Conservation (phyloP, 2,888 invertebrate genomes). For the Incurvaria masculella region DNA sequence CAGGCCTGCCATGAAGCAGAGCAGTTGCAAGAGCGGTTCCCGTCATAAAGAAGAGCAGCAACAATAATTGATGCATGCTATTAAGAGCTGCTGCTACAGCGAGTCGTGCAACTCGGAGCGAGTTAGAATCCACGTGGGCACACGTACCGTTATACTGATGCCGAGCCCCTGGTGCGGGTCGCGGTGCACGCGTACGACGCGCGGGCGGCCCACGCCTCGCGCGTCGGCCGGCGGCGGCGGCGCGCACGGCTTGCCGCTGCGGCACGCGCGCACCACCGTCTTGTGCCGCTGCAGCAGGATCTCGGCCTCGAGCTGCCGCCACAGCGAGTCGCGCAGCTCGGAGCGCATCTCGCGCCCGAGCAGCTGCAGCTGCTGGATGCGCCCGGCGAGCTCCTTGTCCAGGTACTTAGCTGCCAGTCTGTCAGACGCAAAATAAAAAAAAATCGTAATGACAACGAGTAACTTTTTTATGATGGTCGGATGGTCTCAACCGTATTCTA, state of each 20-base stretch:
- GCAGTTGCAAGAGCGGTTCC: too few relatives aligned
- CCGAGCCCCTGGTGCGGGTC: constrained; percentile 78
- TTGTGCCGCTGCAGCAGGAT: constrained; percentile 83
- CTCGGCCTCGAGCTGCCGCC: constrained; percentile 79
- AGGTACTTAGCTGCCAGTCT: constrained; percentile 81
- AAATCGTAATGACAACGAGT: too few relatives aligned
- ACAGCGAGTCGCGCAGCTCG: constrained; percentile 71
- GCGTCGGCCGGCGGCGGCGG: constrained; percentile 22
- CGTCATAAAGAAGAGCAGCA: too few relatives aligned
- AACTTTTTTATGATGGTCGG: too few relatives aligned
- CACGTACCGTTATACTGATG: constrained; percentile 81
- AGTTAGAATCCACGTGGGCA: too few relatives aligned
- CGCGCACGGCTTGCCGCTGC: constrained; percentile 44
- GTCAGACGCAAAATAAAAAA: constrained; percentile 18
- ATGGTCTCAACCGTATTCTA: too few relatives aligned
- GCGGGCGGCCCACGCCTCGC: constrained; percentile 27
- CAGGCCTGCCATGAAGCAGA: too few relatives aligned
- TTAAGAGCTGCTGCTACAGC: too few relatives aligned
- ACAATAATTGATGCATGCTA: too few relatives aligned
- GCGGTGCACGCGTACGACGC: constrained; percentile 65
- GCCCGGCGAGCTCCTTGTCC: constrained; percentile 77
- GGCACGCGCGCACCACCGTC: constrained; percentile 67
- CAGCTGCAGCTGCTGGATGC: constrained; percentile 84
- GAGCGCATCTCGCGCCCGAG: constrained; percentile 77
- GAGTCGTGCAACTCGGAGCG: too few relatives aligned